Evolutionary conservation across 2,113 vertebrate genomes (phyloP).

Genomic region (Prionailurus viverrinus): DNA sequence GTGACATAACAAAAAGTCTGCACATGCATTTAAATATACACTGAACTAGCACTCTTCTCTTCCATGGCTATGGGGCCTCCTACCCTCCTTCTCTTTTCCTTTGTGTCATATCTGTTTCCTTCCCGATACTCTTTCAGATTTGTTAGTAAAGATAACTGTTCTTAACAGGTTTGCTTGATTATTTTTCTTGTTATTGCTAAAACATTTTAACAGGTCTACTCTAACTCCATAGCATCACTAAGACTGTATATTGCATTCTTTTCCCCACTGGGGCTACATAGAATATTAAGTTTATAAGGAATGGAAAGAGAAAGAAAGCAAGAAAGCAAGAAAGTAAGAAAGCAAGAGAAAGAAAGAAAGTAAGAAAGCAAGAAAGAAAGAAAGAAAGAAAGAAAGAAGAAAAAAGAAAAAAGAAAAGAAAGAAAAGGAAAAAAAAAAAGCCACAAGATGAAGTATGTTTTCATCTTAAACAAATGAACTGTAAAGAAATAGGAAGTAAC

Average conservation of each 20-base stretch:
- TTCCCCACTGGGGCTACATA: slow-evolving; percentile 51
- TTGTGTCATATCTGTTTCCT: not conserved
- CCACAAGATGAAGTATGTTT: slow-evolving; percentile 50
- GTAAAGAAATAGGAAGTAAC: slow-evolving; percentile 66
- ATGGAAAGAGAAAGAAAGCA: not conserved
- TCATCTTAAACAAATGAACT: slow-evolving; percentile 63
- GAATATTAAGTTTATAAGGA: slow-evolving; percentile 59
- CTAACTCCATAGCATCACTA: slow-evolving; percentile 18
- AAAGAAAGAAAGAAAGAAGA: too few species aligned
- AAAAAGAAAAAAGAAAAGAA: too few species aligned
- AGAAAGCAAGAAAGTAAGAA: too few species aligned
- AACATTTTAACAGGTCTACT: not conserved
- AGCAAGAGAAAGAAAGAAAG: not conserved
- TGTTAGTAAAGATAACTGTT: not conserved
- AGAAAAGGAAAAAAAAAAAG: not conserved
- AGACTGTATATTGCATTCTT: not conserved
- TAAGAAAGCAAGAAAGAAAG: not conserved
- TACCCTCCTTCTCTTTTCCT: too few species aligned
- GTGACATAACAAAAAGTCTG: not conserved
- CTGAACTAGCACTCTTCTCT: not conserved
- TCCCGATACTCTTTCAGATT: not conserved
- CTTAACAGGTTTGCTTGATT: not conserved
- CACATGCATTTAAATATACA: not conserved
- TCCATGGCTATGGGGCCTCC: not conserved
- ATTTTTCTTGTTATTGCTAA: slow-evolving; percentile 24